A percentile compares a stretch with the other conserved stretches of the same genome.
phyloP scores from a whole-genome alignment of 1,140 invertebrate genomes.

The Nylanderia fulva region DNA sequence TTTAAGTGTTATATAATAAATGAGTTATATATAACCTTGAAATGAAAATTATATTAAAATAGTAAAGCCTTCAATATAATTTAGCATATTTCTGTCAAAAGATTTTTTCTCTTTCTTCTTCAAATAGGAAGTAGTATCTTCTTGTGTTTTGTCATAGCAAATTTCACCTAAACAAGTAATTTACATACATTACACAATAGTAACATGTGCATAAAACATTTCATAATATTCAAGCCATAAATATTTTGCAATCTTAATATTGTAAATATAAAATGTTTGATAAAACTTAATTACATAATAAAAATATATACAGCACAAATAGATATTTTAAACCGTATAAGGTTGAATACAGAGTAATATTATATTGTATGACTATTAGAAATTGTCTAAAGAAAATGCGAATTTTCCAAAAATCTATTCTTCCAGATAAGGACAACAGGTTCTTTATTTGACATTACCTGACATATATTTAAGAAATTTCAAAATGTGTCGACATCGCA shows the following conservation, averaged over 20 bases:
- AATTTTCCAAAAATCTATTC: too few relatives aligned
- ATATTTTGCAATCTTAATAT: neutral
- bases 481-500: neutral
- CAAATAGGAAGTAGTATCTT: neutral
- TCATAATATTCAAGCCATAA: neutral
- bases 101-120: neutral
- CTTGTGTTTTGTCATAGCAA: slow-evolving; percentile 14
- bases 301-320: neutral
- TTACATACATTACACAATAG: neutral
- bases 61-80: neutral
- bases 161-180: slow-evolving; percentile 35
- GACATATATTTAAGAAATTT: neutral
- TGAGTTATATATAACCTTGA: slow-evolving; percentile 1
- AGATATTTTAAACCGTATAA: neutral
- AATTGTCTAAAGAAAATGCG: neutral
- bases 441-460: neutral
- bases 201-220: neutral
- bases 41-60: slow-evolving; percentile 23
- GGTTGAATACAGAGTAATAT: neutral
- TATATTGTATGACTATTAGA: neutral
- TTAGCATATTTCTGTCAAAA: neutral
- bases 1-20: neutral
- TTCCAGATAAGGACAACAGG: neutral
- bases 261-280: too few relatives aligned
- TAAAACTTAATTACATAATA: neutral